phyloP scores from a whole-genome alignment of 2,888 invertebrate species.

The Diaprepes abbreviatus region DNA sequence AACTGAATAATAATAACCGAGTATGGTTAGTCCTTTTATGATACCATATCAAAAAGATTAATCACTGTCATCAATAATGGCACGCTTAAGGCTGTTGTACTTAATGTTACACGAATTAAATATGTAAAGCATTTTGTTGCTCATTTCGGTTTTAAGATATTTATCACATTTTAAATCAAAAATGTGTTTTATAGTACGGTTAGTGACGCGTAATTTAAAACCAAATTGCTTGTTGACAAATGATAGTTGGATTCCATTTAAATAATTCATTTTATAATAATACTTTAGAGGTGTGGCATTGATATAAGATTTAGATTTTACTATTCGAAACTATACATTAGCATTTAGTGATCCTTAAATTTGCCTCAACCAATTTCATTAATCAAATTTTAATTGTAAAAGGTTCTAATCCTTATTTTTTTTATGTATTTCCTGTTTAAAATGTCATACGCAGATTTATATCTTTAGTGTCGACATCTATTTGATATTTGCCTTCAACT shows the following conservation, averaged over 20 bases:
- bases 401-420: not conserved
- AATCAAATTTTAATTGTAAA: conserved; percentile 12
- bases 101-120: conserved; percentile 32
- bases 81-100: conserved; percentile 10
- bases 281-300: conserved; percentile 30
- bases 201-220: conserved; percentile 30
- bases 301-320: conserved; percentile 22
- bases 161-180: conserved; percentile 37
- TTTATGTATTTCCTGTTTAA: too few relatives aligned
- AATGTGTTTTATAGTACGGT: conserved; percentile 35
- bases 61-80: conserved; percentile 31
- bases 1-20: too few relatives aligned
- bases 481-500: too few relatives aligned
- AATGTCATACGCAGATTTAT: too few relatives aligned
- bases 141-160: conserved; percentile 35
- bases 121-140: conserved; percentile 41
- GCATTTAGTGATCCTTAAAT: conserved; percentile 11
- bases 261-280: conserved; percentile 36
- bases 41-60: conserved; percentile 26
- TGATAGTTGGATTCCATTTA: conserved; percentile 29
- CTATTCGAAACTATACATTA: conserved; percentile 18
- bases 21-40: conserved; percentile 12
- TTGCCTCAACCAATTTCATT: conserved; percentile 9
- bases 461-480: too few relatives aligned
- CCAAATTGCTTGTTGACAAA: conserved; percentile 36